These are phyloP conservation scores for Psilanteris sp. DNA, from an alignment of 1,140 invertebrate species.

Conservation along the genomic window DNA sequence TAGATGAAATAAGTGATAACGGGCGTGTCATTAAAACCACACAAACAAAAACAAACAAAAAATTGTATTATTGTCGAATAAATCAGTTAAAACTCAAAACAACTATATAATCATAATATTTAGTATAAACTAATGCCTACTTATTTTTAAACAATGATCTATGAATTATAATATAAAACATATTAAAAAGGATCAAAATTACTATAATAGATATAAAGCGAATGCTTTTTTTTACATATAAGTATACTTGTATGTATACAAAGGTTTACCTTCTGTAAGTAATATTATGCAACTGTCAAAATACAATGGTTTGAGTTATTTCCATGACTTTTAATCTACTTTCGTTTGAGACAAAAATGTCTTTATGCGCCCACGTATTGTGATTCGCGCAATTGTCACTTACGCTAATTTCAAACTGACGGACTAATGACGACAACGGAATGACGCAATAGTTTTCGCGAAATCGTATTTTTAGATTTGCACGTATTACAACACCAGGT, in stretches of 20 bases:
- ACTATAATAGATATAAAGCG: too few relatives aligned
- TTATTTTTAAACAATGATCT: too few relatives aligned
- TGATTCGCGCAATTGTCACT: constrained; percentile 37
- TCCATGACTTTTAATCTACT: constrained; percentile 23
- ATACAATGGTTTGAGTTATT: constrained; percentile 5
- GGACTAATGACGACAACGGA: constrained; percentile 28
- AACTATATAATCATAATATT: too few relatives aligned
- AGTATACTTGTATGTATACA: constrained; percentile 34
- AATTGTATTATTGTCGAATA: too few relatives aligned
- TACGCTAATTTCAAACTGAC: constrained; percentile 27
- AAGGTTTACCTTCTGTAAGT: constrained; percentile 7
- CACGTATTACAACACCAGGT: constrained; percentile 1
- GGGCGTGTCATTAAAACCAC: too few relatives aligned
- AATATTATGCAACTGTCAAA: constrained; percentile 18
- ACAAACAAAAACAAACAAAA: too few relatives aligned
- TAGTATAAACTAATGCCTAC: too few relatives aligned
- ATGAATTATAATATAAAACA: too few relatives aligned
- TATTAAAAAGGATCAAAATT: too few relatives aligned
- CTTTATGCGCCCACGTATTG: constrained; percentile 18
- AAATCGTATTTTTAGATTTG: constrained; percentile 43
- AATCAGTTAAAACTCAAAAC: too few relatives aligned
- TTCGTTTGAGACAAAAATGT: constrained; percentile 12
- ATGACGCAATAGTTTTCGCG: constrained; percentile 28
- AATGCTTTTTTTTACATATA: too few relatives aligned
- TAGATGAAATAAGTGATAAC: too few relatives aligned